Base-by-base conservation (phyloP, 2,797 vertebrate species). In the Hylomyscus alleni region DNA sequence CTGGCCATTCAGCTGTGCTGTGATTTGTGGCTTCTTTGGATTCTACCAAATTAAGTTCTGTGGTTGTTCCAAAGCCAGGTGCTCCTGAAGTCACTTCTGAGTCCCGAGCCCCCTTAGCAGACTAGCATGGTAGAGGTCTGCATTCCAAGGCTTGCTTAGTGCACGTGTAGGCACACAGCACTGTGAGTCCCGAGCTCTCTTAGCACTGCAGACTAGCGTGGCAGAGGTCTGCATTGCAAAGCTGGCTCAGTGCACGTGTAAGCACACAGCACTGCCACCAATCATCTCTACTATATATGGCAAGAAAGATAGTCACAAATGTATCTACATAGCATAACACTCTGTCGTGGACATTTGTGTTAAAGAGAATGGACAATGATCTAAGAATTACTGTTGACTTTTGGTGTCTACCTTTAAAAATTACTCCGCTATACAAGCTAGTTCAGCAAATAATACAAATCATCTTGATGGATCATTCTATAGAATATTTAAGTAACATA, bases 321-420 rank as follows among this genome's bases (percentile, higher is more conserved):
- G 83, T 92, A 40, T 54, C 29, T 80, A 89, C 69, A 76, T 50
- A 89, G 52, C 5, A 11, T 20, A 47, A 29, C 5, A 40, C 47
- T 14, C 47, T 76, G 10, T 58, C 3, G 24, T 81, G 72, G 11
- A 9, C 8, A 54, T 94, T 94, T 69, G 19, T 69, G 20, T 69
- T 93, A 85, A 15, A 62, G 37, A 58, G 20, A 78, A 67, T 60
- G 47, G 47, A 73, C 72, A 60, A 29, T 77, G 65, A 52, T 37
- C 20, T 85, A 34, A 85, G 83, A 88, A 91, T 94, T 84, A 13
- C 75, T 67, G 15, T 34, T 72, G 58, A 54, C 54, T 95, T 78
- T 56, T 24, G 0, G 1, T 78, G 15, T 90, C 56, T 94, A 22
- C 44, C n/a, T 93, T 92, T 58, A 44, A 80, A 73, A 17, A 60